A percentile compares a stretch with the other conserved stretches of the same genome.
Evolutionary conservation across 1,140 invertebrate genomes (phyloP).

Genomic region (Octopus sinensis): DNA sequence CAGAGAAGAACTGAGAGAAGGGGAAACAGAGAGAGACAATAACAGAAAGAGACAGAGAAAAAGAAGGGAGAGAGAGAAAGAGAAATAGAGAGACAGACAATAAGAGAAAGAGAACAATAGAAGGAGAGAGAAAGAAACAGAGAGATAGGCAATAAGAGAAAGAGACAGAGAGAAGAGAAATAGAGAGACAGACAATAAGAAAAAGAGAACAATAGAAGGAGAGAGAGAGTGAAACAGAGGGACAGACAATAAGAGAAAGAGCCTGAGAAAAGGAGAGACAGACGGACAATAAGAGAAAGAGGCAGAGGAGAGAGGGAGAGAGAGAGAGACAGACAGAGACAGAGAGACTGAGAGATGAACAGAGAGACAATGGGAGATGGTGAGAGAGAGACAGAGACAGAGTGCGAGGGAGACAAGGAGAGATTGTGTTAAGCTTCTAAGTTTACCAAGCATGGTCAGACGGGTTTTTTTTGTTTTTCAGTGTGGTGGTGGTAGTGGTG

Average conservation of each 20-base stretch:
- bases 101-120: background rate
- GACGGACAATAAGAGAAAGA: too few species aligned
- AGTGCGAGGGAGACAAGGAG: too few species aligned
- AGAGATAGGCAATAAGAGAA: background rate
- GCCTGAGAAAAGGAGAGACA: too few species aligned
- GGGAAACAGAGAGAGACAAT: constrained; percentile 16
- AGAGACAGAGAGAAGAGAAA: background rate
- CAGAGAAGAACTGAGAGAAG: constrained; percentile 17
- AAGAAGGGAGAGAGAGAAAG: background rate
- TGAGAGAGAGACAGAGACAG: too few species aligned
- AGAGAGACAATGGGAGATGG: too few species aligned
- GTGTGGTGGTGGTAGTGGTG: too few species aligned
- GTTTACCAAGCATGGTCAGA: too few species aligned
- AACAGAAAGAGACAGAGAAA: constrained; percentile 19
- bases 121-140: background rate
- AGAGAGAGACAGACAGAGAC: too few species aligned
- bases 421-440: too few species aligned
- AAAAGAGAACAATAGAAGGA: background rate
- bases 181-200: constrained; percentile 4
- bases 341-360: too few species aligned
- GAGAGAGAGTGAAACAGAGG: background rate
- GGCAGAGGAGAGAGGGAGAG: too few species aligned
- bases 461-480: too few species aligned
- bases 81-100: background rate
- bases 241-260: background rate